These are phyloP conservation scores for Boleophthalmus pectinirostris DNA, from an alignment of 2,113 vertebrate genomes.

Conservation along the genomic window DNA sequence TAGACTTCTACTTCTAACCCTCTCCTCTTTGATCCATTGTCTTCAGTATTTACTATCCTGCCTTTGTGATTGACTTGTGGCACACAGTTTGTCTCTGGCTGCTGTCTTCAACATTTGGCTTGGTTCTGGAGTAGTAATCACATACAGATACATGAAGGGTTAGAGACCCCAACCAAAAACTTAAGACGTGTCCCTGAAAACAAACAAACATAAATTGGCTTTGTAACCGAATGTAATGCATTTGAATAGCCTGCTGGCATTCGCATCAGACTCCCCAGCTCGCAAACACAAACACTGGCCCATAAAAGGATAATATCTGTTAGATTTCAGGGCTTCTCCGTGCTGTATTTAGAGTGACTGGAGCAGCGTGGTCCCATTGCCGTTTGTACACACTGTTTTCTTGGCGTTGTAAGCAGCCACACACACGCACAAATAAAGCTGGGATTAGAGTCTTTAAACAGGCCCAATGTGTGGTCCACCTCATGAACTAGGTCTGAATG, in stretches of 20 bases:
- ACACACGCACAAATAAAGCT: constrained; percentile 4
- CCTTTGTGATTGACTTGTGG: constrained; percentile 6
- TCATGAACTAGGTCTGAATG: not conserved
- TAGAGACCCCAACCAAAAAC: not conserved
- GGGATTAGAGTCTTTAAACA: not conserved
- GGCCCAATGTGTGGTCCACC: constrained; percentile 11
- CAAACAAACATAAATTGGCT: constrained; percentile 4
- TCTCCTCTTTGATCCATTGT: not conserved
- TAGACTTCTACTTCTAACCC: not conserved
- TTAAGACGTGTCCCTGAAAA: constrained; percentile 1
- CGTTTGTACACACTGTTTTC: constrained; percentile 10
- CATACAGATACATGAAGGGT: not conserved
- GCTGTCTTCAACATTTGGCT: not conserved
- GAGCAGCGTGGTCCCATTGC: not conserved
- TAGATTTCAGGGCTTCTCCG: constrained; percentile 2
- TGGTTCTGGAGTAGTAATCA: not conserved
- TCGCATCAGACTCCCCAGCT: constrained; percentile 1
- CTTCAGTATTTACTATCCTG: not conserved
- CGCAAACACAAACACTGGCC: not conserved
- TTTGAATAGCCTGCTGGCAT: not conserved
- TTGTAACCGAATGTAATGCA: constrained; percentile 1
- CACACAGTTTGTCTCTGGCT: not conserved
- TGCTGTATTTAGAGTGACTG: not conserved
- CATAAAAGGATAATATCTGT: constrained; percentile 12
- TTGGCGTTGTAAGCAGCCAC: not conserved